Base-by-base conservation (phyloP, 1,140 invertebrate genomes). In the Drosophila punjabiensis region DNA sequence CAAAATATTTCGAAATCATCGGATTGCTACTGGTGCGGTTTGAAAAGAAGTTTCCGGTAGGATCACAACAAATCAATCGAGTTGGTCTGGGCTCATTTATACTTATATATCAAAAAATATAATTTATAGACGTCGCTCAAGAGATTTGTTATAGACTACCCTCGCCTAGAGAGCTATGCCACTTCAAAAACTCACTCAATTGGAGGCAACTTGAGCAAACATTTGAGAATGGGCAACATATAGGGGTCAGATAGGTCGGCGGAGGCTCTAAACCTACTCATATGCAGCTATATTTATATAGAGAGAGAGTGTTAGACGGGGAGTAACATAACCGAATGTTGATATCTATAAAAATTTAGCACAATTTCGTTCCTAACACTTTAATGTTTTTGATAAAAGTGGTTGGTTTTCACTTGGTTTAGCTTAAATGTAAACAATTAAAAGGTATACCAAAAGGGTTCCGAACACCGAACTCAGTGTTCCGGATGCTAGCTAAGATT, bases 51-150 rank as follows among this genome's bases (percentile, higher is more conserved):
- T 45, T 43, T 58, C 48, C 52, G 5, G 20, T 24, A 28, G 41
- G 43, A 28, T 37, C 60, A 85, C 76, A 89, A 89, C 86, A 89
- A 90, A 90, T 82, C 86, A 82, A 89, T 89, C 79, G 86, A 89
- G 86, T 71, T 90, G 69, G 86, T 89, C 86, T 89, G 86, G 86
- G 86, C 86, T 86, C 86, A 89, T 90, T 85, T 90, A 90, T 90
- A 90, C 76, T 90, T 86, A 68, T 75, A 80, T 82, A 85, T 88
- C 52, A 67, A 86, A 90, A 82, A 82, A 90, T 90, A 90, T 82
- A 90, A 90, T 76, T 69, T 89, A 85, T 91, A 90, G 87, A 90
- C 86, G 62, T 86, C 43, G 65, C 86, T 90, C 86, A 90, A 90
- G 86, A 59, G 86, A 90, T 82, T 81, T 90, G 87, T 90, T 90